These are phyloP conservation scores for Morpho helenor DNA, from an alignment of 2,888 invertebrate genomes.

Conservation along the genomic window DNA sequence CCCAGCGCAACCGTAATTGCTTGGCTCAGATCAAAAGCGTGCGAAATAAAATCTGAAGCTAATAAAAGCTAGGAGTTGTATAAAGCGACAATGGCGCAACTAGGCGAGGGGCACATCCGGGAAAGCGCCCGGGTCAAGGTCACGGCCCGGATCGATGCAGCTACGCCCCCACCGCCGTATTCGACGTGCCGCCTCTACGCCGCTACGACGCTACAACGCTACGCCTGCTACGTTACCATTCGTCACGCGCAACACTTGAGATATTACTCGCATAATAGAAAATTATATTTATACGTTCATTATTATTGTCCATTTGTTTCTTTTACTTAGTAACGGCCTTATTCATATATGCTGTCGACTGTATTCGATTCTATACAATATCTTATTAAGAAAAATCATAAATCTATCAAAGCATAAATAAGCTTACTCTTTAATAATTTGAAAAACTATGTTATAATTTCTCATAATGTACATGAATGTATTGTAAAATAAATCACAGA, in stretches of 20 bases:
- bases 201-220: slow-evolving; percentile 30
- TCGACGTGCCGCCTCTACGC: slow-evolving; percentile 41
- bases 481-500: no score
- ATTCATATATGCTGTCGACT: no score
- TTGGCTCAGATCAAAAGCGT: slow-evolving; percentile 11
- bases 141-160: slow-evolving; percentile 83
- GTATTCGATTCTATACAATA: no score
- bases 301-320: no score
- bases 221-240: slow-evolving; percentile 23
- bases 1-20: slow-evolving; percentile 1
- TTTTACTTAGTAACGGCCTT: no score
- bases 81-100: slow-evolving; percentile 67
- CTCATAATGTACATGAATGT: no score
- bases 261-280: slow-evolving; percentile 7
- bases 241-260: slow-evolving; percentile 8
- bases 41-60: slow-evolving; percentile 51
- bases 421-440: no score
- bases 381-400: no score
- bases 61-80: slow-evolving; percentile 64
- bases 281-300: no score
- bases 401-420: no score
- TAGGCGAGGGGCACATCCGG: slow-evolving; percentile 69
- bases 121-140: slow-evolving; percentile 82
- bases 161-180: slow-evolving; percentile 62
- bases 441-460: no score